phyloP scores from a whole-genome alignment of 2,113 vertebrate species.

The Tychaedon coryphoeus region DNA sequence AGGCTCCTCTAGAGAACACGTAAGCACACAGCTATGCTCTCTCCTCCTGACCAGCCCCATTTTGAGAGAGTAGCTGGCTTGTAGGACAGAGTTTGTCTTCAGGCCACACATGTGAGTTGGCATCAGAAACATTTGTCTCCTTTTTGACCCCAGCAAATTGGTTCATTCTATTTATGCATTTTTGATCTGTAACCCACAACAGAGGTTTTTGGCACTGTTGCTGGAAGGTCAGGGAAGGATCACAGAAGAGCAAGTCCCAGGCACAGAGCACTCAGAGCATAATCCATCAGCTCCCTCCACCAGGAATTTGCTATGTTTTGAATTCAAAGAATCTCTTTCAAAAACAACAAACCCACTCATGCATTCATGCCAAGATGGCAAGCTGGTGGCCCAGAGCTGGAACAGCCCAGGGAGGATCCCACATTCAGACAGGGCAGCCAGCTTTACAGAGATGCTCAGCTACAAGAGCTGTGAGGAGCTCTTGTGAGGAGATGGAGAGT shows the following conservation, averaged over 20 bases:
- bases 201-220: background rate
- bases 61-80: background rate
- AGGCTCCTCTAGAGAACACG: background rate
- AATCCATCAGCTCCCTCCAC: background rate
- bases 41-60: background rate
- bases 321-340: constrained; percentile 25
- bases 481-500: background rate
- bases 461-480: background rate
- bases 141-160: background rate
- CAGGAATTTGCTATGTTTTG: constrained; percentile 10
- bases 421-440: fast-evolving
- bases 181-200: background rate
- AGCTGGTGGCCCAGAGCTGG: background rate
- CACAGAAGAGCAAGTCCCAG: background rate
- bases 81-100: background rate
- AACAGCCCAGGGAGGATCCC: background rate
- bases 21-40: background rate
- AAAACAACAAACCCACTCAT: background rate
- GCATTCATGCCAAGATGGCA: background rate
- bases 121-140: background rate
- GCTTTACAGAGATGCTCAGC: background rate
- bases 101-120: background rate
- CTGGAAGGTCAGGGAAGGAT: background rate
- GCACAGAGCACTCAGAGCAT: background rate
- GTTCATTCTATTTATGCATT: background rate